phyloP scores from a whole-genome alignment of 2,113 vertebrate species.

The Conger conger region DNA sequence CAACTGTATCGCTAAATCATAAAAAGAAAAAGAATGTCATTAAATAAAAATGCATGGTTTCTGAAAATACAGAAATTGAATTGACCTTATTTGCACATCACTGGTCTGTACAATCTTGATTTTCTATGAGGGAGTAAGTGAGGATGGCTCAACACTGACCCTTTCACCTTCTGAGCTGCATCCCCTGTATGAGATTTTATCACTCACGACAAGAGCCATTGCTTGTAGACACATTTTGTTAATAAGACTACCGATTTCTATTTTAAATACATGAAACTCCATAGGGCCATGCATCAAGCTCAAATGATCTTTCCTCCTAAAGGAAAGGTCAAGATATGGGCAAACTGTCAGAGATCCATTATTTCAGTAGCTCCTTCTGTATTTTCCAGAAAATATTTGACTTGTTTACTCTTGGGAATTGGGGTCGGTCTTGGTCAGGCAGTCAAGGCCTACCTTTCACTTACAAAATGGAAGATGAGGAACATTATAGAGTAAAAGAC shows the following conservation, averaged over 20 bases:
- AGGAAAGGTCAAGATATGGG: not conserved
- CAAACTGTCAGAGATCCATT: not conserved
- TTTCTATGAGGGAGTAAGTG: not conserved
- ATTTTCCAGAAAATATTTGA: not conserved
- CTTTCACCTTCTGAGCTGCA: not conserved
- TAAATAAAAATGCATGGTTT: too few relatives aligned
- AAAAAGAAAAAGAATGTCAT: not conserved
- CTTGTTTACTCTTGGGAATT: not conserved
- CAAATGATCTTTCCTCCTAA: not conserved
- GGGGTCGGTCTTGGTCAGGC: not conserved
- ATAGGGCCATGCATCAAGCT: not conserved
- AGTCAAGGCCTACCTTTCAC: not conserved
- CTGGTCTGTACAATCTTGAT: not conserved
- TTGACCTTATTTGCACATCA: not conserved
- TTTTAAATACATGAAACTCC: not conserved
- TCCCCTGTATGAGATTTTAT: not conserved
- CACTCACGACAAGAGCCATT: not conserved
- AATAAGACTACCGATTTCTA: not conserved
- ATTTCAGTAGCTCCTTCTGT: not conserved
- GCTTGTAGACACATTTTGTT: not conserved
- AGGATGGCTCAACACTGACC: not conserved
- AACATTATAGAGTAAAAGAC: not conserved
- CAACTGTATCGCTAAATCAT: not conserved
- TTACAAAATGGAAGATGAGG: not conserved
- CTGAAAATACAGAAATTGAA: not conserved